Evolutionary conservation across 2,888 invertebrate genomes (phyloP).

Genomic region (Drosophila acutilabella): DNA sequence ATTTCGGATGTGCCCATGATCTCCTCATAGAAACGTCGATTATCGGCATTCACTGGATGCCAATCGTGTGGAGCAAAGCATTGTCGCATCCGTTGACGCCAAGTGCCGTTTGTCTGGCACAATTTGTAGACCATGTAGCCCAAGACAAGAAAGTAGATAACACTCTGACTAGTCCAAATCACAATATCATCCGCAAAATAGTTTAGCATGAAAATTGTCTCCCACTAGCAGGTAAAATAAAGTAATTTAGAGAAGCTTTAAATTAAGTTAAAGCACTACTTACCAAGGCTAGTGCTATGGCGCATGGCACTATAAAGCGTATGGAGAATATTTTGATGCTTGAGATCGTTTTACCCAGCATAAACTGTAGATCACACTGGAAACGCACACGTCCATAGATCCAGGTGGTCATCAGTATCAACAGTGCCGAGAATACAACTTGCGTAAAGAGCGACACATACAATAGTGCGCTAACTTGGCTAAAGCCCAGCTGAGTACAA

Average conservation of each 20-base stretch:
- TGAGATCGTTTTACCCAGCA: slow-evolving; percentile 88
- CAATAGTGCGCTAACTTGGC: slow-evolving; percentile 76
- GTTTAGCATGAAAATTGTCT: slow-evolving; percentile 29
- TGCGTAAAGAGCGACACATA: slow-evolving; percentile 78
- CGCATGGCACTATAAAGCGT: slow-evolving; percentile 81
- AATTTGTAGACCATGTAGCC: slow-evolving; percentile 80
- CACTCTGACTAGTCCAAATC: slow-evolving; percentile 67
- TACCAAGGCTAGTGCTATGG: slow-evolving; percentile 78
- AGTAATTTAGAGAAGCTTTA: no score
- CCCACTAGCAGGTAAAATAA: slow-evolving; percentile 24
- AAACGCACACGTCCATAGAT: slow-evolving; percentile 90
- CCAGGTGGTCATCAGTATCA: slow-evolving; percentile 93
- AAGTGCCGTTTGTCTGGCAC: slow-evolving; percentile 74
- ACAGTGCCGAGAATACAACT: slow-evolving; percentile 88
- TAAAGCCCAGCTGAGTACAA: slow-evolving; percentile 83
- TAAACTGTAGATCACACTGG: slow-evolving; percentile 89
- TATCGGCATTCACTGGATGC: slow-evolving; percentile 83
- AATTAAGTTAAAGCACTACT: slow-evolving; percentile 3
- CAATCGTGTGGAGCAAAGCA: slow-evolving; percentile 84
- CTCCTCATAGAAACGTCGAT: slow-evolving; percentile 83
- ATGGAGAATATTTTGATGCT: slow-evolving; percentile 84
- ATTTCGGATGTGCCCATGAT: slow-evolving; percentile 83
- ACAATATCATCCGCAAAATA: slow-evolving; percentile 48
- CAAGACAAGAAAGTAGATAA: slow-evolving; percentile 75
- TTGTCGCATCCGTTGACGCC: slow-evolving; percentile 78